A percentile compares a stretch with the other conserved stretches of the same genome.
Evolutionary conservation across 30 jellyfish, hydroid and myxozoan species (phyloP).

Genomic region (Aurelia aurita): DNA sequence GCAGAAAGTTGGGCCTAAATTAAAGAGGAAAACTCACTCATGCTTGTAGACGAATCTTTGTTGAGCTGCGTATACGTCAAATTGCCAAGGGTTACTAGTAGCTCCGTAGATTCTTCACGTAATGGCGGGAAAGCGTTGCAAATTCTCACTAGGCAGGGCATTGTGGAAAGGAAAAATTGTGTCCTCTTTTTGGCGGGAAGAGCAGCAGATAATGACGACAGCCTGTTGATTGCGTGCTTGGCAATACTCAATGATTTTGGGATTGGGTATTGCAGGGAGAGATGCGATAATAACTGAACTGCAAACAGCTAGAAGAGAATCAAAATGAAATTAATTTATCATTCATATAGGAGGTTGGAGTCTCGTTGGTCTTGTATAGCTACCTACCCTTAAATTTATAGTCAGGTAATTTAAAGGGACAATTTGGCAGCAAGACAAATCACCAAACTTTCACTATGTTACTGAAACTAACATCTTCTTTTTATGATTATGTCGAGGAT

Average conservation of each 20-base stretch:
- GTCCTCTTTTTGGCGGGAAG: slow-evolving; percentile 85
- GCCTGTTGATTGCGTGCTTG: slow-evolving; percentile 69
- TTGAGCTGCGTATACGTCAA: slow-evolving; percentile 69
- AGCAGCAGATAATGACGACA: slow-evolving; percentile 81
- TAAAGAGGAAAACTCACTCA: slow-evolving; percentile 33
- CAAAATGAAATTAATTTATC: neutral
- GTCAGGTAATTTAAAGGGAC: no score
- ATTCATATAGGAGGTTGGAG: no score
- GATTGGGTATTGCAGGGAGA: slow-evolving; percentile 90
- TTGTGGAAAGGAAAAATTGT: slow-evolving; percentile 79
- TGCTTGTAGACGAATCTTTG: slow-evolving; percentile 68
- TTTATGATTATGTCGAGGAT: no score
- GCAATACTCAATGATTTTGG: slow-evolving; percentile 88
- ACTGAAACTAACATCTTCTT: no score
- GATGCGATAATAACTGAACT: slow-evolving; percentile 79
- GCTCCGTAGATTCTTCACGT: slow-evolving; percentile 74
- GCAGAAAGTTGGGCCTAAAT: no score
- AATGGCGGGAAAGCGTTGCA: slow-evolving; percentile 96
- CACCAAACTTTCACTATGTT: no score
- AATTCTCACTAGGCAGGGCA: slow-evolving; percentile 72
- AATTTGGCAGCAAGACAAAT: no score
- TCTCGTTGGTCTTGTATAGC: no score
- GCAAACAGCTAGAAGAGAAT: slow-evolving; percentile 81
- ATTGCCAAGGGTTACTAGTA: slow-evolving; percentile 77
- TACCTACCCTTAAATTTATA: no score